Base-by-base conservation (phyloP, 2,888 invertebrate genomes). In the Epirrita christyi region DNA sequence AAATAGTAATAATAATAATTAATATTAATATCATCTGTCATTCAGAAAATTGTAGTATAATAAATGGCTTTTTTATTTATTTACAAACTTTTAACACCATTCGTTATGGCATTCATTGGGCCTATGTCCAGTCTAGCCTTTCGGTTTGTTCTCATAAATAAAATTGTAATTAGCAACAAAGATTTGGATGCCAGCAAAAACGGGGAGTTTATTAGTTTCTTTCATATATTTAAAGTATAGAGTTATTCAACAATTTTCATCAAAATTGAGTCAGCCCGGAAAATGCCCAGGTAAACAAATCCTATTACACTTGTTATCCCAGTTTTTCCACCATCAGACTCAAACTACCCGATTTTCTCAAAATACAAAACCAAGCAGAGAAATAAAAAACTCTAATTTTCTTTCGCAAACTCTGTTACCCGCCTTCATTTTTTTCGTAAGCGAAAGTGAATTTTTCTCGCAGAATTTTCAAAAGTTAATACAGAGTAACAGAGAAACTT, bases 381-480 rank as follows among this genome's bases (percentile, higher is more conserved):
- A 63, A 67, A 65, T 63, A 65, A 64, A 65, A 66, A 71, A 70
- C 63, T 70, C 67, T 67, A 63, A 66, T 73, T 70, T 69, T 67
- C 66, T 67, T 67, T 62, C 21, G 28, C 64, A 63, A 71, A 75
- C 72, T 72, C 66, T 36, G 68, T 73, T 69, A 67, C 55, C 64
- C 54, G 54, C 40, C 58, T 55, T 51, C 46, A 58, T 60, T 64
- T 66, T n/a, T 70, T 64, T 61, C 51, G 52, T 54, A 50, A 58
- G 56, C 55, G 48, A 64, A 54, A 66, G 64, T 71, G 68, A 71
- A 64, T 64, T 70, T 66, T 63, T 66, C 63, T 52, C 67, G 56
- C 64, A 60, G 60, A 66, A 63, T 75, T 72, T 75, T 62, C 62
- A 61, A 64, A 75, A 72, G 71, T 73, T 72, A 66, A 72, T 63